Evolutionary conservation across 2,113 vertebrate species (phyloP), one percentile per base, ranked within the genome.

Genomic region (Pardalotus punctatus): DNA sequence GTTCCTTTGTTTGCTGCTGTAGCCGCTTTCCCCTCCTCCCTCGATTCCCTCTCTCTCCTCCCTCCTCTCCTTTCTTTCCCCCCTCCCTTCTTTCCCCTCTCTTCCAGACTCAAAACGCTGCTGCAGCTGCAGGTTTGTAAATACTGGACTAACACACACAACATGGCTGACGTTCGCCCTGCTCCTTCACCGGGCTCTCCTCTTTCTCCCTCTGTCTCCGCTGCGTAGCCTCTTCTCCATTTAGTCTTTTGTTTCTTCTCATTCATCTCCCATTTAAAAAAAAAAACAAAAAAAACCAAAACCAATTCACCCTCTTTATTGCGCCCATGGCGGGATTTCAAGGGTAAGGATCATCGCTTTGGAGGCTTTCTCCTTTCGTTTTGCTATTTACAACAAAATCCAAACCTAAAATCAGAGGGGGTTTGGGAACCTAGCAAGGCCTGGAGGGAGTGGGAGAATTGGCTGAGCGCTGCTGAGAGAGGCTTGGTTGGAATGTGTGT

Each of bases 101-200:
- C 76, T 81, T 69, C 62, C 66, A 57, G 84, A 57, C 90, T 93
- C 79, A 61, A 93, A 93, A 66, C 79, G 92, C 92, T 96, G 96
- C 91, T 94, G 90, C 93, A 96, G 96, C 91, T 94, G 88, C 91
- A 95, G 96, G 92, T 97, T 98, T 92, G 81, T 93, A 95, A 95
- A 79, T 93, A 95, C 86, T 90, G 61, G 56, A 90, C 54, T 47
- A 92, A 87, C 56, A 71, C 64, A 65, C 29, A 78, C 84, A 96
- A 98, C 95, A 99, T 99, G 98, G 98, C 98, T 98, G 98, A 98
- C 97, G 84, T 91, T 95, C 94, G 93, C 93, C 96, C 92, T 93
- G 71, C 92, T 93, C 40, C 81, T 92, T 53, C 51, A 56, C 47
- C n/a, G 53, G 50, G 47, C 38, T 94, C 57, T 79, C 56, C 21